These are phyloP conservation scores for Todus mexicanus DNA, from an alignment of 2,797 vertebrate genomes.

Conservation along the genomic window DNA sequence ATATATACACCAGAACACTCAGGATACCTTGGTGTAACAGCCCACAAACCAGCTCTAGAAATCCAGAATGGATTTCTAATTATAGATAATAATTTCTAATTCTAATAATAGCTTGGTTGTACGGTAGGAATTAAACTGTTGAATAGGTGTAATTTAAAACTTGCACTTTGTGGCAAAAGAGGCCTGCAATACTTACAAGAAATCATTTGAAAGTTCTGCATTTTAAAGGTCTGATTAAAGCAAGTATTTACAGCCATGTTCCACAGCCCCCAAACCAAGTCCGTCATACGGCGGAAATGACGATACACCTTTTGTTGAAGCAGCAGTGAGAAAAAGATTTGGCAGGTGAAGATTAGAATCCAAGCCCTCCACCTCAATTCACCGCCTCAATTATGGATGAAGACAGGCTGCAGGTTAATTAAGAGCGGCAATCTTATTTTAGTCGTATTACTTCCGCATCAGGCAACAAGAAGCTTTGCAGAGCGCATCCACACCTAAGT, in stretches of 20 bases:
- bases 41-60: neutral
- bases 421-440: slow-evolving; percentile 12
- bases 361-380: slow-evolving; percentile 52
- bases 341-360: slow-evolving; percentile 8
- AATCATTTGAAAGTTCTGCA: neutral
- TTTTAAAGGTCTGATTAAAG: slow-evolving; percentile 16
- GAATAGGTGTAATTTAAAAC: neutral
- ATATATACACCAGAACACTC: neutral
- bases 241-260: slow-evolving; percentile 9
- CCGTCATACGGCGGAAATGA: neutral
- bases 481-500: slow-evolving; percentile 49
- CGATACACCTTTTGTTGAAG: neutral
- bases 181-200: neutral
- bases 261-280: neutral
- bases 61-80: neutral
- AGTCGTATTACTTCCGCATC: slow-evolving; percentile 14
- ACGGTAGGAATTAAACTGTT: neutral
- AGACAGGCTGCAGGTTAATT: slow-evolving; percentile 35
- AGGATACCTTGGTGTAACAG: neutral
- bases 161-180: neutral
- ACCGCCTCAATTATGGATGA: neutral
- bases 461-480: slow-evolving; percentile 54
- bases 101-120: neutral
- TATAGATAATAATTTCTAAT: no score
- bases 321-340: slow-evolving; percentile 19